Evolutionary conservation across 2,888 invertebrate species (phyloP).

Genomic region (Euproctis similis): DNA sequence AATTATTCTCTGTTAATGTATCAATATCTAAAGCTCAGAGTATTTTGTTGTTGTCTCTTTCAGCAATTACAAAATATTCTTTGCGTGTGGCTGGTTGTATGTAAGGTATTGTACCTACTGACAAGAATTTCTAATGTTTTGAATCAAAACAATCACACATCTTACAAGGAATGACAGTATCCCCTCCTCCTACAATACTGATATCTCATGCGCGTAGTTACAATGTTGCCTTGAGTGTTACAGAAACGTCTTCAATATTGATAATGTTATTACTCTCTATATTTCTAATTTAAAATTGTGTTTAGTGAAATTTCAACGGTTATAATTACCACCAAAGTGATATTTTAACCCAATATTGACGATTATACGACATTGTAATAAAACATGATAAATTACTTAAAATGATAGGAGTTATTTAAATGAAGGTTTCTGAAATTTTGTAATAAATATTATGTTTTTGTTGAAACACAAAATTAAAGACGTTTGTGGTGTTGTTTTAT

Average conservation of each 20-base stretch:
- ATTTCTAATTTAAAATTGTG: too few species aligned
- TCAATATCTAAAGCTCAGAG: conserved; percentile 51
- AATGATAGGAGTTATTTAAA: neutral
- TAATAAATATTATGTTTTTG: neutral
- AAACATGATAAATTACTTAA: neutral
- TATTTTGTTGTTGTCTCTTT: conserved; percentile 78
- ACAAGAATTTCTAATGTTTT: conserved; percentile 52
- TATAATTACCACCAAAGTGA: too few species aligned
- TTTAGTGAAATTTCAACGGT: too few species aligned
- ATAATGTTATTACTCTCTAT: too few species aligned
- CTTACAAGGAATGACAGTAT: conserved; percentile 61
- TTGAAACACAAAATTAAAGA: conserved; percentile 21
- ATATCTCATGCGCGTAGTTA: conserved; percentile 15
- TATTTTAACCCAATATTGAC: too few species aligned
- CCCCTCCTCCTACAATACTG: conserved; percentile 27
- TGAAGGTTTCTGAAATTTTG: neutral
- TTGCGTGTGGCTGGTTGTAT: conserved; percentile 90
- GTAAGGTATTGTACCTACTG: conserved; percentile 82
- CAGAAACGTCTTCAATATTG: conserved; percentile 18
- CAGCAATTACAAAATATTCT: conserved; percentile 88
- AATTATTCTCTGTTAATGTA: conserved; percentile 16
- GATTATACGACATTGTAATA: too few species aligned
- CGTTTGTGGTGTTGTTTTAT: conserved; percentile 26
- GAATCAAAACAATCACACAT: conserved; percentile 63
- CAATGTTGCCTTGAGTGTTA: conserved; percentile 18